Base-by-base conservation (phyloP, 2,888 invertebrate species). In the Tinea semifulvella region DNA sequence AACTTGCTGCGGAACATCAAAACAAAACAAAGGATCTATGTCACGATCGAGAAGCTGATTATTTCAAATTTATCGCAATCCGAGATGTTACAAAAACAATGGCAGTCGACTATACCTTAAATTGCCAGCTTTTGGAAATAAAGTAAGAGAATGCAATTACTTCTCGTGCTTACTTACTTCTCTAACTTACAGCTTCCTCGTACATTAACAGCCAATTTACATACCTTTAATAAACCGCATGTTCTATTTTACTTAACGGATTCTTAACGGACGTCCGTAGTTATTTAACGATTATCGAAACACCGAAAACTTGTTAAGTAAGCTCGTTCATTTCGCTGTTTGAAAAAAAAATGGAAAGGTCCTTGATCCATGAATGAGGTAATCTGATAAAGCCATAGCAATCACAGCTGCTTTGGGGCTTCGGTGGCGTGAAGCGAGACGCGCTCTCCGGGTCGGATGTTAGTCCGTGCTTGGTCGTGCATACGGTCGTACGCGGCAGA, bases 311-410 rank as follows among this genome's bases (percentile, higher is more conserved):
- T 14, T 18, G 36, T 36, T 36, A 18, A 18, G 18, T 36, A 36
- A 36, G 16, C 36, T 36, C 18, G 36, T 36, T 36, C 18, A n/a
- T 36, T 36, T 36, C 36, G 31, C 6, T 13, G 18, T 2, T 36
- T 18, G 10, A 7, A 40, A 40, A 40, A 40, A 40, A 20, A 28
- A 68, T 66, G 67, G 75, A 69, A 76, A 74, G 77, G 77, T 79
- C 77, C 76, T 77, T 79, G 74, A 69, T 65, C 75, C 68, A 66
- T 69, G 73, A 69, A 65, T 70, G 73, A 69, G 67, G 73, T 76
- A 76, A 76, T 74, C 72, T 66, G 70, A 73, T 73, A 70, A 67
- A 67, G 61, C 59, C 57, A 59, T 53, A 57, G 56, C 39, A 43
- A 25, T 28, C 17, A 36, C 68, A 68, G 70, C 67, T 64, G 67